Percentiles rank a stretch among this genome's conserved stretches.
These are phyloP conservation scores for Pardosa pseudoannulata DNA, from an alignment of 2,888 invertebrate genomes.

Conservation along the genomic window DNA sequence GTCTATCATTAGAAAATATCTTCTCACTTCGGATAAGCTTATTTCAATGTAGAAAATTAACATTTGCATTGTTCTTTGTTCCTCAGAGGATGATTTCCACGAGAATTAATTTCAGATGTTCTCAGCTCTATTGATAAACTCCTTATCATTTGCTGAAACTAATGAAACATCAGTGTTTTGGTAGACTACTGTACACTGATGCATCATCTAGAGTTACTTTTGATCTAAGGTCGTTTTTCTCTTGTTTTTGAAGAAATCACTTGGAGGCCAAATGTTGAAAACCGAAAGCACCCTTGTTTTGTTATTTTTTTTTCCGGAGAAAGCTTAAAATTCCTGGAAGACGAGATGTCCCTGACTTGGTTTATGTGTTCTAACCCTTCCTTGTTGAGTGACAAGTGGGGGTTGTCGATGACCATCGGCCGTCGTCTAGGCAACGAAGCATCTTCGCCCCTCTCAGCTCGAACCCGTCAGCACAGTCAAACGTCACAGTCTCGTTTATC, in stretches of 20 bases:
- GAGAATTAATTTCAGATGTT: not conserved
- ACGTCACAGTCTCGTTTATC: constrained; percentile 89
- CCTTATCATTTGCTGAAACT: not conserved
- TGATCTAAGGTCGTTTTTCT: not conserved
- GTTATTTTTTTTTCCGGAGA: constrained; percentile 32
- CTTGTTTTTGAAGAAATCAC: not conserved
- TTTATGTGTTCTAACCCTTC: constrained; percentile 49
- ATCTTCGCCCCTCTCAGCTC: constrained; percentile 86
- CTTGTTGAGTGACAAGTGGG: constrained; percentile 82
- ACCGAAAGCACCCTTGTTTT: constrained; percentile 58
- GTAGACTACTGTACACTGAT: not conserved
- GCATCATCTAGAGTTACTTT: not conserved
- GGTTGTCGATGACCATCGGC: constrained; percentile 91
- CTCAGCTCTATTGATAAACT: not conserved
- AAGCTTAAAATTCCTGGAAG: constrained; percentile 50
- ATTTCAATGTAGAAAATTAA: constrained; percentile 4
- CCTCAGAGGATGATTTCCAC: not conserved
- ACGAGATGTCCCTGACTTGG: constrained; percentile 44
- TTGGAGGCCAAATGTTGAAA: constrained; percentile 21
- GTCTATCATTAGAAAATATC: not conserved
- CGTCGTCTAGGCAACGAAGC: constrained; percentile 87
- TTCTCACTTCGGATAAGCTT: not conserved
- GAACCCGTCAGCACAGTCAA: constrained; percentile 88
- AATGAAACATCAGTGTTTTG: not conserved
- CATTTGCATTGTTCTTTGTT: not conserved